Evolutionary conservation across 2,797 vertebrate species (phyloP).

Genomic region (Poeciliopsis paucimaculata): DNA sequence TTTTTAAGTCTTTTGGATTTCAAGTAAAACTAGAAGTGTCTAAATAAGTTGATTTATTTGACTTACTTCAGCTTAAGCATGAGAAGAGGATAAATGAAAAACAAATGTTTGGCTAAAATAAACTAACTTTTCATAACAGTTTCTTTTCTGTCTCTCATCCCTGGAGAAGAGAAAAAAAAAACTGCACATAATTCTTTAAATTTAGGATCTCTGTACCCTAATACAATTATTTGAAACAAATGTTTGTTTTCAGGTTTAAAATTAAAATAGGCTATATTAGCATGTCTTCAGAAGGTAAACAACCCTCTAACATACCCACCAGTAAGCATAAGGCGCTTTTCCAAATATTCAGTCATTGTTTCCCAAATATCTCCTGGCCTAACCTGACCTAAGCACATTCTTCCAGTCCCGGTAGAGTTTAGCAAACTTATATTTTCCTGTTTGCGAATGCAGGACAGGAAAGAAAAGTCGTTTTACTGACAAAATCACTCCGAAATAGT

Average conservation of each 20-base stretch:
- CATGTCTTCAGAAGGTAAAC: neutral
- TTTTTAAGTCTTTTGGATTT: neutral
- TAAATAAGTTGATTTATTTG: neutral
- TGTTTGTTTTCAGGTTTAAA: neutral
- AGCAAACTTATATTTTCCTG: neutral
- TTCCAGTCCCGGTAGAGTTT: neutral
- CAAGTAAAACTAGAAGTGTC: neutral
- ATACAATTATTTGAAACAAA: neutral
- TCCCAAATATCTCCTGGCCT: neutral
- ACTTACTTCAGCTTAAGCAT: neutral
- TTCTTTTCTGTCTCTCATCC: neutral
- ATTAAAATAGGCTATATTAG: neutral
- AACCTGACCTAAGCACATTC: neutral
- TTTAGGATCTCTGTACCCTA: neutral
- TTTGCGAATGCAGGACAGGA: neutral
- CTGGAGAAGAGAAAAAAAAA: neutral
- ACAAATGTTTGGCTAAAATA: neutral
- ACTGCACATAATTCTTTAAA: neutral
- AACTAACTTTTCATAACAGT: neutral
- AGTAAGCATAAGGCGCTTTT: neutral
- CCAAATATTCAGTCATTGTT: neutral
- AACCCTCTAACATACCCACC: neutral
- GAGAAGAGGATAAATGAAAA: neutral
- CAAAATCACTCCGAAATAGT: neutral
- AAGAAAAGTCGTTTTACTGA: neutral